A percentile compares a stretch with the other conserved stretches of the same genome.
phyloP scores from a whole-genome alignment of 2,888 invertebrate species.

The Heliconius erato region DNA sequence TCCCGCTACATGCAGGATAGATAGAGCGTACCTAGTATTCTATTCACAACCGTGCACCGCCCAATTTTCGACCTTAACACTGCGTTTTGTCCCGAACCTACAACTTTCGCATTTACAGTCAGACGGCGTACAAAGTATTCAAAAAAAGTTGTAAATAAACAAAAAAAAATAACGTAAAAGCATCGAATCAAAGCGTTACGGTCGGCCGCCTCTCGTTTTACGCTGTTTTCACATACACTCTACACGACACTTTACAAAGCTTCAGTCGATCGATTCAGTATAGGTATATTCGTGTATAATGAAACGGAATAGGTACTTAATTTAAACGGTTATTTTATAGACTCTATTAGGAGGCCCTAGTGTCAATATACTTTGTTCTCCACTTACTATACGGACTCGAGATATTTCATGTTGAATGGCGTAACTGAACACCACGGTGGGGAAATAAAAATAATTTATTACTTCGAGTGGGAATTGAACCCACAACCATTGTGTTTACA shows the following conservation, averaged over 20 bases:
- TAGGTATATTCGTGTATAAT: background rate
- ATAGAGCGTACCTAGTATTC: no score
- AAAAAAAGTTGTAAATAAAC: background rate
- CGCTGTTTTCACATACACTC: slow-evolving; percentile 28
- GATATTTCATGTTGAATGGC: no score
- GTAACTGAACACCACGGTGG: no score
- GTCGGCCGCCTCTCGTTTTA: slow-evolving; percentile 12
- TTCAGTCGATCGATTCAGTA: background rate
- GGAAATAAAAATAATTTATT: no score
- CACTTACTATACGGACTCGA: no score
- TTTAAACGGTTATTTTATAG: background rate
- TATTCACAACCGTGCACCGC: no score
- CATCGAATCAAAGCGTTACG: slow-evolving; percentile 22
- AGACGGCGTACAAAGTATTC: background rate
- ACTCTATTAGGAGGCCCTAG: no score
- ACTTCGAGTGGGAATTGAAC: no score
- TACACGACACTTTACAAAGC: slow-evolving; percentile 23
- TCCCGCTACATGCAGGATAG: no score
- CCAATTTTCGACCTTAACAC: background rate
- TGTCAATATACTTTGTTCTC: no score
- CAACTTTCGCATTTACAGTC: background rate
- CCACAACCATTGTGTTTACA: no score
- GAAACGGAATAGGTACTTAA: background rate
- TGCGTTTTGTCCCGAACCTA: background rate
- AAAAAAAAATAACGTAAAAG: background rate